Percentiles rank a stretch among this genome's conserved stretches.
Conservation (phyloP, 2,797 vertebrate species). For the Manis pentadactyla region DNA sequence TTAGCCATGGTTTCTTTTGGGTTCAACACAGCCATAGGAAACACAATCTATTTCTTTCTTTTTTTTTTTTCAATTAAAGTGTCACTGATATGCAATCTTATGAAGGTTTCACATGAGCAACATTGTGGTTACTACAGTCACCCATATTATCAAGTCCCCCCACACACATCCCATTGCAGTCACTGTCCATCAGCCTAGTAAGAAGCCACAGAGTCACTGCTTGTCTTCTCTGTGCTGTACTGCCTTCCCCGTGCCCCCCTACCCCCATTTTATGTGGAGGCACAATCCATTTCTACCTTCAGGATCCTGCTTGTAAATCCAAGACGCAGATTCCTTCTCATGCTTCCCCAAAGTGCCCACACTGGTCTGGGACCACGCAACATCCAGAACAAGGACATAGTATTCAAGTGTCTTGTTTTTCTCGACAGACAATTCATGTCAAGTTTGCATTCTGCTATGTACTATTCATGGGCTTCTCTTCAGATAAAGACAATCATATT, state of each 20-base stretch:
- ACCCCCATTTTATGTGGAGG: no score
- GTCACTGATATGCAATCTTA: no score
- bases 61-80: no score
- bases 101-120: no score
- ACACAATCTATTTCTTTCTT: neutral
- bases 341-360: neutral
- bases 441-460: neutral
- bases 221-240: no score
- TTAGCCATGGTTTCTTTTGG: neutral
- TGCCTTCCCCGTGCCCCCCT: no score
- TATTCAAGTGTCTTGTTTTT: neutral
- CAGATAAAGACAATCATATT: neutral
- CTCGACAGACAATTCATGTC: neutral
- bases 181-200: no score
- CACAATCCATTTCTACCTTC: neutral
- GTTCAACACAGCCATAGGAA: neutral
- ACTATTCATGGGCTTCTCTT: neutral
- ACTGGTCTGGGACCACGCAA: no score
- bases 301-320: neutral
- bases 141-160: no score
- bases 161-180: no score
- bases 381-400: neutral
- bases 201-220: no score
- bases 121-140: no score
- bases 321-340: neutral